phyloP scores from a whole-genome alignment of 1,140 invertebrate genomes.

The Ericerus pela region DNA sequence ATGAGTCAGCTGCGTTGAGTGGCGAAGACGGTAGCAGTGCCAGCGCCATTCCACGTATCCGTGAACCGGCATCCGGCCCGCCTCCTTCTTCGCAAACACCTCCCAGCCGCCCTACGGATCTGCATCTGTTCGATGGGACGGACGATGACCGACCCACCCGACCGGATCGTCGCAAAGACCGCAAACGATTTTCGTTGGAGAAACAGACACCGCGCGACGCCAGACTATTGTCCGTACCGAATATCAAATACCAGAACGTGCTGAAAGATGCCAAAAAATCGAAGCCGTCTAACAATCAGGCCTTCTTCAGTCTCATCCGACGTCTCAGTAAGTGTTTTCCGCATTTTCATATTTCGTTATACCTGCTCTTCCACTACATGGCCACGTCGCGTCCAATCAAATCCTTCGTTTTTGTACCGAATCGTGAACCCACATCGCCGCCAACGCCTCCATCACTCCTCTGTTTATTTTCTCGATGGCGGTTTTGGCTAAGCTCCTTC shows the following conservation, averaged over 20 bases:
- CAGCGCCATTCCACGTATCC: not conserved
- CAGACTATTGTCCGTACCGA: constrained; percentile 56
- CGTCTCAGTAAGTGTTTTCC: constrained; percentile 65
- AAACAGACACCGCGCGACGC: constrained; percentile 42
- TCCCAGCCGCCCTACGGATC: constrained; percentile 39
- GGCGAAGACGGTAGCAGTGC: not conserved
- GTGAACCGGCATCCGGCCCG: not conserved
- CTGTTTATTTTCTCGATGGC: too few species aligned
- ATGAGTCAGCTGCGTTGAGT: constrained; percentile 7
- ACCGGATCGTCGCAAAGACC: constrained; percentile 36
- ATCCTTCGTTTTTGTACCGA: too few species aligned
- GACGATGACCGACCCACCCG: constrained; percentile 35
- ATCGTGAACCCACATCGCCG: too few species aligned
- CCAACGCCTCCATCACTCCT: too few species aligned
- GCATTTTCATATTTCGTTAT: not conserved
- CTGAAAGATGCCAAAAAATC: constrained; percentile 27
- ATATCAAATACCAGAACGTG: constrained; percentile 47
- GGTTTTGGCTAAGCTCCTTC: too few species aligned
- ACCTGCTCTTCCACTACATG: too few species aligned
- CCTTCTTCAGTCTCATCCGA: constrained; percentile 50
- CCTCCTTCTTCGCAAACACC: not conserved
- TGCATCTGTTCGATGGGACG: constrained; percentile 44
- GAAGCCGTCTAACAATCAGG: constrained; percentile 20
- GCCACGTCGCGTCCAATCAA: too few species aligned
- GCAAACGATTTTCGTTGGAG: constrained; percentile 32